Conservation (phyloP, 1,140 invertebrate species). For the Oryzaephilus surinamensis region DNA sequence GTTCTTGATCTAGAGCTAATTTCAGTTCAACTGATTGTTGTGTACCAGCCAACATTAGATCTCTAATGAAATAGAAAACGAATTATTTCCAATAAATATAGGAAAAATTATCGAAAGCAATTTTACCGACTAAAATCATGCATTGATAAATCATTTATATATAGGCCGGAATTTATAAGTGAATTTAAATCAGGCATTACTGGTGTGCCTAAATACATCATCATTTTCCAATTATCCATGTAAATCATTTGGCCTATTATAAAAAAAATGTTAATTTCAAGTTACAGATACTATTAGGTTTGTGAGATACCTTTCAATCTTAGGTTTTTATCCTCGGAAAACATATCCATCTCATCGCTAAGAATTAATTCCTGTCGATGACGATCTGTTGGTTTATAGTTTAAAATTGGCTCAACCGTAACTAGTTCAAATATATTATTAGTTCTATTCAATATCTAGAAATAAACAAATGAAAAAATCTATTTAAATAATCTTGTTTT, state of each 20-base stretch:
- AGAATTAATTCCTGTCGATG: constrained; percentile 44
- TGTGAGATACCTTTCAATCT: constrained; percentile 62
- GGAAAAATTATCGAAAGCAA: neutral
- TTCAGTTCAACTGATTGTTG: constrained; percentile 96
- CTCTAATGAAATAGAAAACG: constrained; percentile 43
- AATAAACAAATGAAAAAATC: constrained; percentile 5
- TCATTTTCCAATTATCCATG: constrained; percentile 95
- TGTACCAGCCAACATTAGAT: constrained; percentile 91
- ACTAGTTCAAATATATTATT: constrained; percentile 94
- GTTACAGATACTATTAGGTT: neutral
- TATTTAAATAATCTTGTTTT: too few species aligned
- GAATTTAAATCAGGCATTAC: constrained; percentile 88
- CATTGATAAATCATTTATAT: constrained; percentile 96
- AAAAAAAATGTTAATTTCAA: neutral
- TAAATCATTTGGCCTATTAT: constrained; percentile 89
- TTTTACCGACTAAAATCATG: constrained; percentile 90
- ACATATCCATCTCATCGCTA: constrained; percentile 51
- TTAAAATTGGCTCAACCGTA: constrained; percentile 71
- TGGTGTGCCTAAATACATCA: constrained; percentile 92
- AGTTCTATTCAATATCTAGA: constrained; percentile 81
- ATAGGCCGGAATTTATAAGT: constrained; percentile 80
- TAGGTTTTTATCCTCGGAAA: constrained; percentile 59
- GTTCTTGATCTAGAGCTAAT: constrained; percentile 89
- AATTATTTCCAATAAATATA: neutral
- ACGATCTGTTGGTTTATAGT: constrained; percentile 50